Evolutionary conservation across 2,113 vertebrate genomes (phyloP).

Genomic region (Passer domesticus): DNA sequence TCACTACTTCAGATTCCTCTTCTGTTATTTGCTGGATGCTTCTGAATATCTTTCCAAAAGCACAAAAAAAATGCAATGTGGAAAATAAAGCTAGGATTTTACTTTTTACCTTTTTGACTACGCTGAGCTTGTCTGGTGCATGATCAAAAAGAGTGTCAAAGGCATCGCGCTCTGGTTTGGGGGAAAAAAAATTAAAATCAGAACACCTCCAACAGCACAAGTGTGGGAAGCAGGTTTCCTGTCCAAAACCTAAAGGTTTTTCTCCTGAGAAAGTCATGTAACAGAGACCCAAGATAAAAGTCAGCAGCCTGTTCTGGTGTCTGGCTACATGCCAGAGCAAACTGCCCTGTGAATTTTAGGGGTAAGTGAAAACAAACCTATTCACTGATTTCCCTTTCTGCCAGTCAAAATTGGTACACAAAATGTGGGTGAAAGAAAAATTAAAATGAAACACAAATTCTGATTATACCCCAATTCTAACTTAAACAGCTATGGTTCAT

Average conservation of each 20-base stretch:
- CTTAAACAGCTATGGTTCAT: background rate
- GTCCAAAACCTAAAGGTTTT: background rate
- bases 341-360: background rate
- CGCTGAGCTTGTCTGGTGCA: constrained; percentile 85
- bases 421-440: background rate
- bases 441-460: background rate
- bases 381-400: background rate
- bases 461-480: background rate
- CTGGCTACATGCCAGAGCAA: background rate
- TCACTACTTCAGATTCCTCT: background rate
- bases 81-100: background rate
- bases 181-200: background rate
- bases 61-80: background rate
- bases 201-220: background rate
- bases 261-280: background rate
- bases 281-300: background rate
- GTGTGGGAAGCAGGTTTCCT: background rate
- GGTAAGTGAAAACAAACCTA: background rate
- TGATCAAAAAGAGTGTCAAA: constrained; percentile 89
- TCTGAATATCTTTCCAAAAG: background rate
- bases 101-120: constrained; percentile 84
- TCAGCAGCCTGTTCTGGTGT: background rate
- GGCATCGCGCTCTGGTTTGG: constrained; percentile 81
- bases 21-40: background rate
- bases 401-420: background rate